Evolutionary conservation across 2,888 invertebrate species (phyloP), one percentile per base, ranked within the genome.

Genomic region (Dasysyrphus tricinctus): DNA sequence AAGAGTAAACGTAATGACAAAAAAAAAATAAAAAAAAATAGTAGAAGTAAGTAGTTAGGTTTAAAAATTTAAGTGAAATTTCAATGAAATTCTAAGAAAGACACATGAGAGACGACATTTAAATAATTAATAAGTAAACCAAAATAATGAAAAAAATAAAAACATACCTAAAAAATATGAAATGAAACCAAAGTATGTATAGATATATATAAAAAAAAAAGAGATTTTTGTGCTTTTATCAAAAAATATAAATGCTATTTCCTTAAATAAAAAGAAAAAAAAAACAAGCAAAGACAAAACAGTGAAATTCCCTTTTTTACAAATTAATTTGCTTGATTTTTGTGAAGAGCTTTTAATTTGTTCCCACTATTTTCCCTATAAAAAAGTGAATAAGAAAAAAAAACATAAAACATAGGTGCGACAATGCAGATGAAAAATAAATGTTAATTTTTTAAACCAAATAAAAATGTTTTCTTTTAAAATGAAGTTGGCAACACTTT

Each of bases 211-310:
- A 81, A 79, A 81, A 84, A 67, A 88, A 84, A 81, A 79, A 65
- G 67, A 78, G 74, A 74, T 85, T 78, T 85, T 85, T 89, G 80
- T 88, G 79, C 88, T 78, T 79, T 76, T 69, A 83, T 88, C 81
- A 80, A 69, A 86, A 86, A 89, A 90, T 88, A 89, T 89, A 90
- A 90, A 88, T 82, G 82, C 83, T 83, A 83, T 87, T 83, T 83
- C 87, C 83, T 89, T 89, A 90, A 89, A 89, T 89, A 70, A 87
- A 79, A 78, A 88, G n/a, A 84, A 70, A 11, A 67, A 77, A 72
- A 42, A 42, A 42, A 42, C 12, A 42, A 42, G 42, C 39, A 14
- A 39, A 39, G 84, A 82, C 88, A 89, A 89, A 88, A 88, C 88
- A 82, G 51, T 72, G 61, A 73, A 72, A 80, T 77, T 70, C 77